Conservation (phyloP, 2,888 invertebrate genomes). For the Agrotis segetum region DNA sequence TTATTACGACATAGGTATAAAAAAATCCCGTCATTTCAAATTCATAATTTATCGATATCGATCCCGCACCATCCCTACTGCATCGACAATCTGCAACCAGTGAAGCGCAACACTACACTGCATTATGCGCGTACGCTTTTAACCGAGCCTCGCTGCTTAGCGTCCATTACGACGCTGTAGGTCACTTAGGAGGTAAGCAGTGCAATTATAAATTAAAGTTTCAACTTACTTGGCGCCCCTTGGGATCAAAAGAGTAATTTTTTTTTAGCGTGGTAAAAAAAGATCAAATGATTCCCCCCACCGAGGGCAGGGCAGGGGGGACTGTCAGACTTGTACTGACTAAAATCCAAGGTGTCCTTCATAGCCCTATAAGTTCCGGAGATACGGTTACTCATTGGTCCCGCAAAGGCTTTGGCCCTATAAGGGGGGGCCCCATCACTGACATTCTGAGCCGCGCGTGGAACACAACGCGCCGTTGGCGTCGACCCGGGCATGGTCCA, state of each 20-base stretch:
- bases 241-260: not conserved
- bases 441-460: no score
- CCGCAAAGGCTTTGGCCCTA: no score
- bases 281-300: no score
- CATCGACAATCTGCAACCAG: slow-evolving; percentile 62
- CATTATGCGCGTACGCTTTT: slow-evolving; percentile 69
- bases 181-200: slow-evolving; percentile 51
- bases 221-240: slow-evolving; percentile 35
- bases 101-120: slow-evolving; percentile 58
- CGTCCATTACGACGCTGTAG: slow-evolving; percentile 67
- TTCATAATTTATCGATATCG: slow-evolving; percentile 13
- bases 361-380: no score
- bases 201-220: slow-evolving; percentile 48
- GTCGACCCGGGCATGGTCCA: no score
- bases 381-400: no score
- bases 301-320: no score
- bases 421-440: no score
- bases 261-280: no score
- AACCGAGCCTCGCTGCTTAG: slow-evolving; percentile 66
- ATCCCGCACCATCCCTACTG: slow-evolving; percentile 36
- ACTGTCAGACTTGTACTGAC: no score
- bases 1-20: not conserved
- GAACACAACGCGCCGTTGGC: no score
- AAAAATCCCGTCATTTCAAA: not conserved
- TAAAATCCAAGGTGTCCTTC: no score